Conservation (phyloP, 2,113 vertebrate species). For the Athene cunicularia region DNA sequence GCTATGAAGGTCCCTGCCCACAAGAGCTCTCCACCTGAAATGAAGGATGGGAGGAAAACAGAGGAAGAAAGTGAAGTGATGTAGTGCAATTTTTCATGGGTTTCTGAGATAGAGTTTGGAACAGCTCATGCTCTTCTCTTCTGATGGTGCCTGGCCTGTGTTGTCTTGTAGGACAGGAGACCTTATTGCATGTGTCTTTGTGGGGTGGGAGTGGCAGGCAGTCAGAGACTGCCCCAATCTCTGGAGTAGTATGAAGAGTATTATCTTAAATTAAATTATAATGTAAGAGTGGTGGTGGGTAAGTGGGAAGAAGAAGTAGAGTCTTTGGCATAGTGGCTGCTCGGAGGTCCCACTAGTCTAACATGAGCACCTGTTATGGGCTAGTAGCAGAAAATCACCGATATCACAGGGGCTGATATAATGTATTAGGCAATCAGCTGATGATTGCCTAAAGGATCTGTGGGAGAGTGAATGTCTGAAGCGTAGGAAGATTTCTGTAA, state of each 20-base stretch:
- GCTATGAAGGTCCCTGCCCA: not conserved
- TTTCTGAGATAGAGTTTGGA: not conserved
- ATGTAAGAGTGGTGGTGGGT: not conserved
- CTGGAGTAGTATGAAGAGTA: not conserved
- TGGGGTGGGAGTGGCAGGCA: not conserved
- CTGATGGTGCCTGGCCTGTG: too few species aligned
- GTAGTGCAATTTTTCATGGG: not conserved
- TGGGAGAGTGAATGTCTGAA: not conserved
- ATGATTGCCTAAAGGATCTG: not conserved
- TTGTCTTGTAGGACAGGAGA: not conserved
- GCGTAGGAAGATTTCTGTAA: rapidly evolving
- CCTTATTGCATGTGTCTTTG: not conserved
- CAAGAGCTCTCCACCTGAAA: not conserved
- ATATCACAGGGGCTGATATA: not conserved
- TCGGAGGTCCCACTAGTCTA: not conserved
- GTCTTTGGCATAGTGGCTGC: not conserved
- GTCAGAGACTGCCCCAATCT: not conserved
- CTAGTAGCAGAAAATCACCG: not conserved
- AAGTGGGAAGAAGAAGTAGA: not conserved
- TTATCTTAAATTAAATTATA: not conserved
- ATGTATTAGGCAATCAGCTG: not conserved
- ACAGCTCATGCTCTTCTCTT: not conserved
- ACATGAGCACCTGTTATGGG: not conserved
- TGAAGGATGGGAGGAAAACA: not conserved
- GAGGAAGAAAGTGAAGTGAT: not conserved